Base-by-base conservation (phyloP, 2,797 vertebrate species). In the Apogon hyalosoma region DNA sequence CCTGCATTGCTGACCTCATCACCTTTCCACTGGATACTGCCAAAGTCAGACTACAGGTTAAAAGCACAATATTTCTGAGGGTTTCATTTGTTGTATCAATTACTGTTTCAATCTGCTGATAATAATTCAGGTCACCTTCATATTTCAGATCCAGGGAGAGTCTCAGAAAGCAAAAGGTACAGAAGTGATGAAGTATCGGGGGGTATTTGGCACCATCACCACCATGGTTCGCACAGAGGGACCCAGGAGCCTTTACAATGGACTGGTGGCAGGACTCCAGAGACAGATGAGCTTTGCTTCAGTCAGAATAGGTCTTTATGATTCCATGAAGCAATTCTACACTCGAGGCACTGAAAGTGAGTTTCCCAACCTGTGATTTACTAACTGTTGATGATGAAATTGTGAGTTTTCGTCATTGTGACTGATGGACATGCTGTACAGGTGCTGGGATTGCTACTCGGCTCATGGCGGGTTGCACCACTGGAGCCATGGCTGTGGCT, bases 211-310 rank as follows among this genome's bases (percentile, higher is more conserved):
- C 57, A 99, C 97, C 47, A 96, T 99, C 80, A 86, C 93, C 83
- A 98, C 97, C 82, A 97, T 99, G 95, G 95, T 97, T 77, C 94
- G 94, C 66, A 97, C 85, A 0, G 98, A 98, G 79, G 98, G 97
- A 0, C 87, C 95, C 13, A 77, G 91, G 43, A 98, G 97, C 84
- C 96, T 98, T 7, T 98, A 98, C 92, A 95, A 79, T 0, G 97
- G 97, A 13, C 87, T 98, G 80, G 96, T 89, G 0, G 97, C 97
- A 0, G 98, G 97, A 59, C 95, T 98, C 45, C 97, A 98, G 91
- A 95, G 97, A 15, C 97, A 99, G 93, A 98, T 98, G 97, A 96
- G 97, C 88, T 99, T 99, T 0, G 96, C 97, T 14, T 99, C 97
- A 0, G 94, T 99, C 75, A 95, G 97, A 14, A 98, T 99, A 0